Conservation (phyloP, 2,888 invertebrate species). For the Nyleta sp. region DNA sequence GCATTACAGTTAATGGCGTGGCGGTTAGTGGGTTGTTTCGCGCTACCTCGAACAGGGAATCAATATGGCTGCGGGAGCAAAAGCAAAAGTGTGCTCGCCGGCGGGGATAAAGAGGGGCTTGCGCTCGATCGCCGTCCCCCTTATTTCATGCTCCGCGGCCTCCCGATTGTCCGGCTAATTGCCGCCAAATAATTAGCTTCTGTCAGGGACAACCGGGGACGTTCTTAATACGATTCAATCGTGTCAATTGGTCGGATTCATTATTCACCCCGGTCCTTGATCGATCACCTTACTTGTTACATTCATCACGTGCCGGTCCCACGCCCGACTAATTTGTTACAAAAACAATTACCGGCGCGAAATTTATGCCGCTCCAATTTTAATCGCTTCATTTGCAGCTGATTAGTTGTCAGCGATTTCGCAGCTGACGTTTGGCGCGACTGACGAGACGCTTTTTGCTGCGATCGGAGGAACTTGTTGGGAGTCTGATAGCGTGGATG, state of each 20-base stretch:
- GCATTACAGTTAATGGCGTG: conserved; percentile 66
- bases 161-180: conserved; percentile 73
- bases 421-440: too few relatives aligned
- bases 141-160: conserved; percentile 72
- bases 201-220: conserved; percentile 9
- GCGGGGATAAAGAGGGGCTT: background rate
- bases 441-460: too few relatives aligned
- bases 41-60: conserved; percentile 64
- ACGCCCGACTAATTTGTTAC: conserved; percentile 38
- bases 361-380: conserved; percentile 41
- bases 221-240: conserved; percentile 32
- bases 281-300: conserved; percentile 47
- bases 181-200: conserved; percentile 72
- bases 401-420: conserved; percentile 12
- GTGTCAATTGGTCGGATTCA: conserved; percentile 34
- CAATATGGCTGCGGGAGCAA: conserved; percentile 58
- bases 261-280: conserved; percentile 41
- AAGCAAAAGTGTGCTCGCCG: conserved; percentile 45
- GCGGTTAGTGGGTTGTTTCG: conserved; percentile 58
- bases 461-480: conserved; percentile 4
- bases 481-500: background rate
- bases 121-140: conserved; percentile 48
- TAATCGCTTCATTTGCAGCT: conserved; percentile 38
- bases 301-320: conserved; percentile 42
- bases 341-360: conserved; percentile 47